phyloP scores from a whole-genome alignment of 2,888 invertebrate species.

The Volucella zonaria region DNA sequence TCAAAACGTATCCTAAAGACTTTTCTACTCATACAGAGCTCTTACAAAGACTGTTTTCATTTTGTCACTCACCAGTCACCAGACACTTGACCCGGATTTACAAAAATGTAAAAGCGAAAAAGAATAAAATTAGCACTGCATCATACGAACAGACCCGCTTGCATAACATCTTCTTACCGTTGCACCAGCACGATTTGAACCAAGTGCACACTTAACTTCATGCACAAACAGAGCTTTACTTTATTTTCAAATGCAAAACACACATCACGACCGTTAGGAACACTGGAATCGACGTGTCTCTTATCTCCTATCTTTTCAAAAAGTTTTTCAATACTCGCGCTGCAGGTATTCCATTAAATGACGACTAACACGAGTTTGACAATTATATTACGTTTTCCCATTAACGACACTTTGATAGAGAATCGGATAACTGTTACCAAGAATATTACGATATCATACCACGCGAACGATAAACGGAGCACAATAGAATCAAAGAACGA shows the following conservation, averaged over 20 bases:
- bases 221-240: conserved; percentile 21
- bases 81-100: conserved; percentile 58
- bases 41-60: neutral
- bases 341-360: too few relatives aligned
- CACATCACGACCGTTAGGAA: conserved; percentile 19
- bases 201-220: conserved; percentile 39
- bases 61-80: conserved; percentile 50
- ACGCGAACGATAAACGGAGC: conserved; percentile 2
- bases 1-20: conserved; percentile 13
- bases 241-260: conserved; percentile 6
- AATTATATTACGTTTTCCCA: neutral
- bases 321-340: too few relatives aligned
- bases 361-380: too few relatives aligned
- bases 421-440: neutral
- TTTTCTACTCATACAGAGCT: conserved; percentile 5
- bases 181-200: conserved; percentile 22
- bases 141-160: conserved; percentile 32
- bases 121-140: conserved; percentile 30
- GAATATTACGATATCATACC: neutral
- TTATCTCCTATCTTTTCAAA: too few relatives aligned
- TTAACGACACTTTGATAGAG: neutral
- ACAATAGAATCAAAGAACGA: neutral
- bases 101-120: neutral
- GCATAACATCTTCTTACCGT: conserved; percentile 52
- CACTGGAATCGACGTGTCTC: neutral